phyloP scores from a whole-genome alignment of 2,113 vertebrate genomes.

The Cryptomyrus ogoouensis region DNA sequence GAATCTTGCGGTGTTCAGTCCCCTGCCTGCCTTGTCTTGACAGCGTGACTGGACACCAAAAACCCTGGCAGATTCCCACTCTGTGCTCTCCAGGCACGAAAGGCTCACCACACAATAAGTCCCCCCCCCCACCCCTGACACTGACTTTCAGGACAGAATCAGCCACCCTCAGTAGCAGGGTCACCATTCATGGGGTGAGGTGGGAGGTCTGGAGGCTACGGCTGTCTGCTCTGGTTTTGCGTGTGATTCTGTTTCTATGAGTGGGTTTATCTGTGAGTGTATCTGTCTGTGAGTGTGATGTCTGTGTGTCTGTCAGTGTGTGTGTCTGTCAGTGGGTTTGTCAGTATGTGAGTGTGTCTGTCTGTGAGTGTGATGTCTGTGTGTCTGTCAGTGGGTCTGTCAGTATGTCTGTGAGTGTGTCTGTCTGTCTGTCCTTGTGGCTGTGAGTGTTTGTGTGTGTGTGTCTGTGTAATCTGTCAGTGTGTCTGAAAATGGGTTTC shows the following conservation, averaged over 20 bases:
- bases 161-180: not conserved
- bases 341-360: not conserved
- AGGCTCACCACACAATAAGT: not conserved
- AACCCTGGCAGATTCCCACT: not conserved
- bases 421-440: not conserved
- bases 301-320: not conserved
- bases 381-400: not conserved
- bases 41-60: not conserved
- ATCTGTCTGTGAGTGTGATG: not conserved
- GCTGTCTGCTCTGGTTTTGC: not conserved
- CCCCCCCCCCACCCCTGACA: not conserved
- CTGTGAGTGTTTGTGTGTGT: not conserved
- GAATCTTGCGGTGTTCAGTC: conserved; percentile 35
- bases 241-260: conserved; percentile 2
- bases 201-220: not conserved
- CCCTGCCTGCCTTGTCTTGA: not conserved
- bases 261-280: conserved; percentile 3
- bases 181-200: not conserved
- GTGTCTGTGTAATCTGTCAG: not conserved
- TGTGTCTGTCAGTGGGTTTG: not conserved
- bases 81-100: not conserved
- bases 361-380: not conserved
- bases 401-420: not conserved
- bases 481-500: not conserved
- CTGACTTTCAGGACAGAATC: not conserved